Evolutionary conservation across 2,113 vertebrate genomes (phyloP), one percentile per base, ranked within the genome.

Genomic region (Zosterops lateralis): DNA sequence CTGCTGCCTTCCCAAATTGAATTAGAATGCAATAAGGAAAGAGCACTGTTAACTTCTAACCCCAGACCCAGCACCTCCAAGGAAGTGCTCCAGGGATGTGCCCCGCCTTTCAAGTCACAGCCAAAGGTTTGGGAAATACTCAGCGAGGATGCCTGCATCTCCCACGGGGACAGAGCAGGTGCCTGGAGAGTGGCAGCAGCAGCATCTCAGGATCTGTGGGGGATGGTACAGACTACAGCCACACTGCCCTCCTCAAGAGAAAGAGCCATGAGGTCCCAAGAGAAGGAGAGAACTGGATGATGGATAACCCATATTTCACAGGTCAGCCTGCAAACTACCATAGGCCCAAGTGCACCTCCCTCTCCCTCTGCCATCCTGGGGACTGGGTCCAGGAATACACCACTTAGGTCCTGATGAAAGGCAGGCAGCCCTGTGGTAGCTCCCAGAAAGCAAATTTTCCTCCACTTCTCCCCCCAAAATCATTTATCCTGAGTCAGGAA

Each of bases 1-100:
- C 68, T 48, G 50, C 90, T 95, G 94, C 93, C 77, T 91, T 81
- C 74, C 78, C 78, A 92, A 89, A 94, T 94, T 64, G 82, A 96
- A 94, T 91, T 84, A 85, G 88, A 89, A 60, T 7, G 3, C 2
- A 85, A 77, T 76, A 90, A 94, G 84, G 79, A 86, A 95, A 93
- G 42, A 73, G 44, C 64, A 10, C 34, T 34, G 78, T 92, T 92
- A 84, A 77, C 92, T 84, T 87, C 71, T 91, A 92, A 90, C 90
- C 81, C 36, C 48, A 34, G 66, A 56, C 47, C 44, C 85, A 47
- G 54, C 51, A 64, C 40, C 75, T 70, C 65, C 21, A 76, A 76
- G 21, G 19, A 78, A 78, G 78, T 0, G 0, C 21, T 32, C 50
- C 42, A 53, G 89, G 64, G 73, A 57, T 31, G 64, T 18, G 65